Base-by-base conservation (phyloP, 2,113 vertebrate species). In the Oenanthe oenanthe region DNA sequence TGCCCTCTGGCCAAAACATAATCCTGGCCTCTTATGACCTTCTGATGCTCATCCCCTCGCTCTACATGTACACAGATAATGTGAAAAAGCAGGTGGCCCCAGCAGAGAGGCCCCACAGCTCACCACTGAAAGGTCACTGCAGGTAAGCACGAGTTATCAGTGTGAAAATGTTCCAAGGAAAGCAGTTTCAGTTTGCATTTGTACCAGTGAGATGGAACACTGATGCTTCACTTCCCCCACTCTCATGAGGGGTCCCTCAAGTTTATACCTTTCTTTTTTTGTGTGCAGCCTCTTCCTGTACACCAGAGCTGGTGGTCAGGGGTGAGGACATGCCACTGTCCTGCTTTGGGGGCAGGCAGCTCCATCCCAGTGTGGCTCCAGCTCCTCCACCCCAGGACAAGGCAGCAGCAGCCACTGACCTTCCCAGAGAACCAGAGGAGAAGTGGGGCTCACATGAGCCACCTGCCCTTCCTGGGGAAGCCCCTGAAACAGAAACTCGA, bases 391-490 rank as follows among this genome's bases (percentile, higher is more conserved):
- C 42, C 31, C 61, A 36, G 51, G 51, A 72, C 12, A 12, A 51
- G 53, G 70, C 89, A 95, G 66, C 89, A 92, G 73, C 53, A 72
- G 28, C 11, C 21, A 6, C 22, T 77, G 92, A 96, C 88, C 81
- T 91, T 88, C 63, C 50, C 4, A 4, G 34, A 31, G 81, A 61
- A n/a, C 7, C 17, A 72, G 53, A 87, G 85, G 53, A 83, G 85
- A 86, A 57, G 36, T 5, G 21, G 18, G 29, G 36, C 56, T 63
- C 58, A 48, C 1, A 0, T 47, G 71, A 88, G 50, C 32, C 67
- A 47, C 28, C 42, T 36, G 48, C 53, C 75, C 67, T 86, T 56
- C 47, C 88, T 5, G 10, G 72, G 75, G 75, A 63, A 92, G 48
- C 60, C 89, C 70, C 67, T 90, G 56, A 88, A 93, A 92, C 93